phyloP scores from a whole-genome alignment of 2,888 invertebrate genomes.

The Thecocarcelia acutangulata region DNA sequence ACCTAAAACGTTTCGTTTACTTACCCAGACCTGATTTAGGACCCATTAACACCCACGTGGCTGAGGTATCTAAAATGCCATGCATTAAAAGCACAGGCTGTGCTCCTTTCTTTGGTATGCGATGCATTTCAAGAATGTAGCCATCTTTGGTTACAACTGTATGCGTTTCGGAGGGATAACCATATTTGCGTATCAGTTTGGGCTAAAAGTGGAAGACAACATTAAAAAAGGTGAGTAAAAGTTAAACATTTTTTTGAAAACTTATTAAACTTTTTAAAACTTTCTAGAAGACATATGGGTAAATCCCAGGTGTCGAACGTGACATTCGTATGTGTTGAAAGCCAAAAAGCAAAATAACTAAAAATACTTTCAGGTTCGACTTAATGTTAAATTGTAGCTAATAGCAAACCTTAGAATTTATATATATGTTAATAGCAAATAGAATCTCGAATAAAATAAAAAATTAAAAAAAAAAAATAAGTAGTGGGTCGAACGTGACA shows the following conservation, averaged over 20 bases:
- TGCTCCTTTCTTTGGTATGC: slow-evolving; percentile 85
- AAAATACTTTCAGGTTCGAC: too few species aligned
- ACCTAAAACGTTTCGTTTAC: slow-evolving; percentile 33
- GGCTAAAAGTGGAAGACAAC: slow-evolving; percentile 78
- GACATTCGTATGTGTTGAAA: too few species aligned
- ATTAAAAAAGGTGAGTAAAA: slow-evolving; percentile 12
- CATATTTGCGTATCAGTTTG: slow-evolving; percentile 84
- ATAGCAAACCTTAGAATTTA: too few species aligned
- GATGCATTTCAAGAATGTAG: slow-evolving; percentile 89
- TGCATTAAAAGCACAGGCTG: slow-evolving; percentile 85
- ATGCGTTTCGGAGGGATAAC: slow-evolving; percentile 86
- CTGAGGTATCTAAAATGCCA: slow-evolving; percentile 88
- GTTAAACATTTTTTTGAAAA: background rate
- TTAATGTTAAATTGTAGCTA: too few species aligned
- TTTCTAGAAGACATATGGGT: too few species aligned
- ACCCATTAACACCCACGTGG: slow-evolving; percentile 88
- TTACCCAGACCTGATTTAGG: slow-evolving; percentile 86
- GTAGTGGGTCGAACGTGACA: too few species aligned
- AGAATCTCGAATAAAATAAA: too few species aligned
- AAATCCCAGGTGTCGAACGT: too few species aligned
- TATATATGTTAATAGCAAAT: too few species aligned
- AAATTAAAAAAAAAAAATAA: too few species aligned
- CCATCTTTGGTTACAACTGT: slow-evolving; percentile 88
- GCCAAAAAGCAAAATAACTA: too few species aligned
- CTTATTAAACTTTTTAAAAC: too few species aligned